Evolutionary conservation across 1,140 invertebrate species (phyloP).

Genomic region (Scaptomyza montana): DNA sequence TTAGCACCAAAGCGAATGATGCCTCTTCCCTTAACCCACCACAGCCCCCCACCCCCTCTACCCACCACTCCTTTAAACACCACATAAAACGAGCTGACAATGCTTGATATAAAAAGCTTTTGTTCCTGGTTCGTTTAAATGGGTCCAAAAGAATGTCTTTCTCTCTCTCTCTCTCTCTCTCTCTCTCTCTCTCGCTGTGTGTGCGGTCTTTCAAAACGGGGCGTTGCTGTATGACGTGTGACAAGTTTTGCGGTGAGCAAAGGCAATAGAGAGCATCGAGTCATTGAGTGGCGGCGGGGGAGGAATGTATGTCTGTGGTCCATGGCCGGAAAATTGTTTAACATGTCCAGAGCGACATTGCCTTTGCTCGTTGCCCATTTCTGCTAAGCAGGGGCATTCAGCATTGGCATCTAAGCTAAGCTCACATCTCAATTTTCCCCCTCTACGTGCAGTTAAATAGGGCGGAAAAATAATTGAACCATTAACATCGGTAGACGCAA

Average conservation of each 20-base stretch:
- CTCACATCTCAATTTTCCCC: conserved; percentile 29
- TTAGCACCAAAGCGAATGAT: conserved; percentile 1
- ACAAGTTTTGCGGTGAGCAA: conserved; percentile 69
- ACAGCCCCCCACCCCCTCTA: too few relatives aligned
- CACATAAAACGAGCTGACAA: conserved; percentile 62
- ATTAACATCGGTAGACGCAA: conserved; percentile 58
- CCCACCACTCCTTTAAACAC: too few relatives aligned
- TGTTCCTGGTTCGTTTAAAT: neutral
- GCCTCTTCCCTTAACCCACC: too few relatives aligned
- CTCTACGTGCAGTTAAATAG: conserved; percentile 78
- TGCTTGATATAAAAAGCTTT: conserved; percentile 17
- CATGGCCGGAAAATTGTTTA: conserved; percentile 74
- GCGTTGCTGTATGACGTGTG: conserved; percentile 68
- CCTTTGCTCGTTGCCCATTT: neutral
- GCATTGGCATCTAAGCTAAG: neutral
- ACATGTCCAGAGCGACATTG: conserved; percentile 64
- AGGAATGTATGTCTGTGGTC: conserved; percentile 57
- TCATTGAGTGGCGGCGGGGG: neutral
- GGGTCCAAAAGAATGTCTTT: neutral
- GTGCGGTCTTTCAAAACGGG: conserved; percentile 42
- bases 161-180: too few relatives aligned
- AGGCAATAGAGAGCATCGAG: conserved; percentile 34
- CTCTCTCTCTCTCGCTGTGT: neutral
- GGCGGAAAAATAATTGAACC: conserved; percentile 83
- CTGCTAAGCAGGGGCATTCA: neutral